Conservation (phyloP, 1,140 invertebrate genomes). For the Elymnias hypermnestra region DNA sequence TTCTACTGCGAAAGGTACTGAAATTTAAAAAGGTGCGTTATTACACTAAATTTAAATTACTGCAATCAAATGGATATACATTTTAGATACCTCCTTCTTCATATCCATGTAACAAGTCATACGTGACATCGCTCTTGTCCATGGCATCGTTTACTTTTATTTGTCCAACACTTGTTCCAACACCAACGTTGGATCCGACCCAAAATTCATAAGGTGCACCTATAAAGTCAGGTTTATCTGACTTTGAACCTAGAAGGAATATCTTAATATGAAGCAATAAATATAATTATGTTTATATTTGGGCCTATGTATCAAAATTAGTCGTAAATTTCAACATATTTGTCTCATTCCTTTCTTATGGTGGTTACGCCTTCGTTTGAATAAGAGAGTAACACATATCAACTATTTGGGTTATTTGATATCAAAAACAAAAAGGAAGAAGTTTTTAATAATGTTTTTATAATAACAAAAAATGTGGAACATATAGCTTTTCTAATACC, state of each 20-base stretch:
- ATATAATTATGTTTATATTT: no score
- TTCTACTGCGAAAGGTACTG: constrained; percentile 93
- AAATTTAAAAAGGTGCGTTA: constrained; percentile 39
- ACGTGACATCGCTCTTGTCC: constrained; percentile 81
- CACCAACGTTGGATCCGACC: constrained; percentile 88
- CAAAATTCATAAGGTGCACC: constrained; percentile 93
- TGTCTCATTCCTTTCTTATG: no score
- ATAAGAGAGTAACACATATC: no score
- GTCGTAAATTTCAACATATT: no score
- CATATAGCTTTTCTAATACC: no score
- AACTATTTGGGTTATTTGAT: no score
- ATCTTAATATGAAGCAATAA: no score
- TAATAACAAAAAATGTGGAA: no score
- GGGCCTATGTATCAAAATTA: no score
- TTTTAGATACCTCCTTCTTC: constrained; percentile 82
- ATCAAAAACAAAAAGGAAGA: no score
- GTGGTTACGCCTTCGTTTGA: no score
- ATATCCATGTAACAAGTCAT: constrained; percentile 88
- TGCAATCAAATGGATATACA: neutral
- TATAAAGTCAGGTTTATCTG: constrained; percentile 85
- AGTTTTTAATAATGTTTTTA: no score
- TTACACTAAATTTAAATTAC: constrained; percentile 2
- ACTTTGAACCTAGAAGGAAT: constrained; percentile 65
- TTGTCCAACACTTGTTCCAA: constrained; percentile 92
- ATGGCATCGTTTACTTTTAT: constrained; percentile 84